Evolutionary conservation across 2,797 vertebrate species (phyloP), one percentile per base, ranked within the genome.

Genomic region (Anguilla obscura): DNA sequence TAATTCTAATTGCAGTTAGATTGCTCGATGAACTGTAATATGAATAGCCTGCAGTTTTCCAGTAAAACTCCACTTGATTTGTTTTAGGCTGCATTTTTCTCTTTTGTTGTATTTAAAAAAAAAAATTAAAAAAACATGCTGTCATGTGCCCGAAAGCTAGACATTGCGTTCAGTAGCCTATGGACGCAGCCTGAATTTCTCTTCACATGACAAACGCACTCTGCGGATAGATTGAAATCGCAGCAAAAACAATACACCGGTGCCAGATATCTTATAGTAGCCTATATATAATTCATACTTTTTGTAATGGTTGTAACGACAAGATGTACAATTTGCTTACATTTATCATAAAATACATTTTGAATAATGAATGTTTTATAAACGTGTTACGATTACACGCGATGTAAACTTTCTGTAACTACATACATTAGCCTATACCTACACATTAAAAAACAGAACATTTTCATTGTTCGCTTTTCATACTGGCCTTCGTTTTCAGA

Each of bases 401-500:
- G 30, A 74, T 74, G n/a, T 7, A 33, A 74, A 33, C 27, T 33
- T 74, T 74, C 69, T 69, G 24, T 69, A n/a, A 69, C 63, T 24
- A 69, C 24, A 27, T 69, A 63, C 12, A 56, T 56, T 56, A 60
- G 8, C 50, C 50, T 52, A 52, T 52, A 12, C 50, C 40, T 45
- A 52, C 50, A 52, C 10, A 52, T 52, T 45, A 5, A 45, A 52
- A 52, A 52, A 52, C 50, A 52, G 10, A 8, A 1, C 10, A 52
- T 52, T 52, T 8, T 58, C 12, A 58, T 45, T 58, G 56, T 18
- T 58, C 1, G 88, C 87, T 52, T 92, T 92, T 89, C 87, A 89
- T 87, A 89, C 52, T 91, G 86, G 91, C 90, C 94, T 84, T 66
- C 91, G 85, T 92, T 94, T 93, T 91, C 83, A 99, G 98, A 99